Evolutionary conservation across 2,797 vertebrate species (phyloP).

Genomic region (Acanthopagrus latus): DNA sequence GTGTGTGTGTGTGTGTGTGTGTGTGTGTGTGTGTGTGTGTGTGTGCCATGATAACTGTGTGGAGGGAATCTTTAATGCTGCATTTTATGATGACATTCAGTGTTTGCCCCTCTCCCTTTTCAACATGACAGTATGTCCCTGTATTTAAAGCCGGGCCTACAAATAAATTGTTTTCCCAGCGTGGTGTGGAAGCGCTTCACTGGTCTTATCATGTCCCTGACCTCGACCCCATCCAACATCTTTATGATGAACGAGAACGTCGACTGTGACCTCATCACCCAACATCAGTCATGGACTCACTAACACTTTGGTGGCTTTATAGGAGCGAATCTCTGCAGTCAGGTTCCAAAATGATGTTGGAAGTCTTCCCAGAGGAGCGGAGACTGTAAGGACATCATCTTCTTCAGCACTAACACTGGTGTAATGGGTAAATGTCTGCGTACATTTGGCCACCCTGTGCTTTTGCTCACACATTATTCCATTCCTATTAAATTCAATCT

Average conservation of each 20-base stretch:
- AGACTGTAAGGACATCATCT: background rate
- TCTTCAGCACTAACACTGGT: too few relatives aligned
- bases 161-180: too few relatives aligned
- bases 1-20: too few relatives aligned
- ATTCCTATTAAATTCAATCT: background rate
- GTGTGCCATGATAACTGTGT: too few relatives aligned
- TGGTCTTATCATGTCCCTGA: background rate
- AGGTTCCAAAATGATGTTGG: background rate
- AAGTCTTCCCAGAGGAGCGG: background rate
- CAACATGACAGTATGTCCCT: background rate
- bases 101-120: background rate
- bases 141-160: too few relatives aligned
- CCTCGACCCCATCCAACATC: background rate
- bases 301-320: background rate
- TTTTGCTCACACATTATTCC: background rate
- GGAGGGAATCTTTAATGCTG: background rate
- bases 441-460: background rate
- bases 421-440: background rate
- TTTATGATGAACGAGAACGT: background rate
- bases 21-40: too few relatives aligned
- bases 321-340: slow-evolving; percentile 1
- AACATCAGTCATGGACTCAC: background rate
- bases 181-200: background rate
- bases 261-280: background rate
- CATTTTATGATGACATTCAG: background rate